Evolutionary conservation across 2,888 invertebrate genomes (phyloP).

Genomic region (Homarus gammarus): DNA sequence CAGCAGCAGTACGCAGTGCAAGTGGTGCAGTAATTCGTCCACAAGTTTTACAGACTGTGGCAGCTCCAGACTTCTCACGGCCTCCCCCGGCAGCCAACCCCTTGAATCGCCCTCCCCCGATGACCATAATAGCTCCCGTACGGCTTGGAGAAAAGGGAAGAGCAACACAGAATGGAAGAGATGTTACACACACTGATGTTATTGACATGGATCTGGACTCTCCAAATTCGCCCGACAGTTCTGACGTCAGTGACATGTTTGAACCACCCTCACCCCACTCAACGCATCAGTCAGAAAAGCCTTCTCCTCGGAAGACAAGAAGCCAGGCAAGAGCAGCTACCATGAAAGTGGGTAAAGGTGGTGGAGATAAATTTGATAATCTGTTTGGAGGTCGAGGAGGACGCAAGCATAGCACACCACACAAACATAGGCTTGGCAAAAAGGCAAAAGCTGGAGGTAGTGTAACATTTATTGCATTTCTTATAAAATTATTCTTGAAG

Average conservation of each 20-base stretch:
- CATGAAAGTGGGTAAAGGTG: conserved; percentile 27
- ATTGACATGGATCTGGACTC: conserved; percentile 87
- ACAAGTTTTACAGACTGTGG: conserved; percentile 64
- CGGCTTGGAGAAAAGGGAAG: conserved; percentile 68
- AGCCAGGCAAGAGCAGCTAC: conserved; percentile 76
- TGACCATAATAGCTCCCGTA: conserved; percentile 76
- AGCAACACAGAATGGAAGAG: conserved; percentile 71
- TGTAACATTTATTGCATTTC: too few species aligned
- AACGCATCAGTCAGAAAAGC: conserved; percentile 62
- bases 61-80: conserved; percentile 76
- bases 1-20: conserved; percentile 68
- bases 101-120: conserved; percentile 77
- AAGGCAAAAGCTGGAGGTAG: conserved; percentile 45
- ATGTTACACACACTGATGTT: conserved; percentile 80
- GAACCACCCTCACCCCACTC: conserved; percentile 84
- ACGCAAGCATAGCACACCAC: conserved; percentile 64
- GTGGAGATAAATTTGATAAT: conserved; percentile 76
- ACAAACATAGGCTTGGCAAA: conserved; percentile 63
- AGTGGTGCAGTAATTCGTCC: conserved; percentile 45
- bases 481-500: too few species aligned
- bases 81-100: conserved; percentile 76
- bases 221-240: conserved; percentile 91
- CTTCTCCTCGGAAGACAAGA: conserved; percentile 64
- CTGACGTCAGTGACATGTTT: conserved; percentile 92
- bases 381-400: conserved; percentile 75